Evolutionary conservation across 2,888 invertebrate genomes (phyloP).

Genomic region (Parascotia fuliginaria): DNA sequence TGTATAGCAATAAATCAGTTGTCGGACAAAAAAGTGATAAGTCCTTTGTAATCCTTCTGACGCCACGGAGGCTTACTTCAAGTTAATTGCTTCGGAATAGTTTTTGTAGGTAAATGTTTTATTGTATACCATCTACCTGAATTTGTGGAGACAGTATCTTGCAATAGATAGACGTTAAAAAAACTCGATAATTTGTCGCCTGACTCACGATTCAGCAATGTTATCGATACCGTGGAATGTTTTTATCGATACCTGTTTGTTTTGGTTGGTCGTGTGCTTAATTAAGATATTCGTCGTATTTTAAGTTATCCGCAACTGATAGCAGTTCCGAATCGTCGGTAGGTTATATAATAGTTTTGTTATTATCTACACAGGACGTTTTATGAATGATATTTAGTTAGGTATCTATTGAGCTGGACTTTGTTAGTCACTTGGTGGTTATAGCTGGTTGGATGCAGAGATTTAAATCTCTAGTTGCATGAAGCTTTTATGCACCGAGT

Average conservation of each 20-base stretch:
- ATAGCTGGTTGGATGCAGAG: too few species aligned
- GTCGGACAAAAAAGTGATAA: conserved; percentile 75
- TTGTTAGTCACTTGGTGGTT: too few species aligned
- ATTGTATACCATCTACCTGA: conserved; percentile 80
- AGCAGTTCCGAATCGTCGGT: neutral
- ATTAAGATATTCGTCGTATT: conserved; percentile 31
- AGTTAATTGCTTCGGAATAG: conserved; percentile 81
- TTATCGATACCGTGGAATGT: conserved; percentile 60
- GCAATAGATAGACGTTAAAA: conserved; percentile 62
- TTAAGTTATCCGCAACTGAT: conserved; percentile 6
- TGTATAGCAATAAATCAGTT: conserved; percentile 14
- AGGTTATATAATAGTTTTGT: neutral
- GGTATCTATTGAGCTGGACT: neutral
- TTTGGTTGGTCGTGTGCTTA: conserved; percentile 49
- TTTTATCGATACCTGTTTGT: conserved; percentile 60
- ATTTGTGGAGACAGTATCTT: conserved; percentile 73
- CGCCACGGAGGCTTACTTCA: conserved; percentile 77
- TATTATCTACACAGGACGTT: neutral
- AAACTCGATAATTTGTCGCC: conserved; percentile 55
- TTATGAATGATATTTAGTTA: neutral
- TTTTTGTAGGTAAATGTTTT: conserved; percentile 75
- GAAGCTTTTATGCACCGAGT: too few species aligned
- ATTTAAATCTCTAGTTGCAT: too few species aligned
- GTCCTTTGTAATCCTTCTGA: conserved; percentile 82
- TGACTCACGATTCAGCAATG: conserved; percentile 65